A percentile compares a stretch with the other conserved stretches of the same genome.
Conservation (phyloP, 2,113 vertebrate species). For the Dolichotis patagonum region DNA sequence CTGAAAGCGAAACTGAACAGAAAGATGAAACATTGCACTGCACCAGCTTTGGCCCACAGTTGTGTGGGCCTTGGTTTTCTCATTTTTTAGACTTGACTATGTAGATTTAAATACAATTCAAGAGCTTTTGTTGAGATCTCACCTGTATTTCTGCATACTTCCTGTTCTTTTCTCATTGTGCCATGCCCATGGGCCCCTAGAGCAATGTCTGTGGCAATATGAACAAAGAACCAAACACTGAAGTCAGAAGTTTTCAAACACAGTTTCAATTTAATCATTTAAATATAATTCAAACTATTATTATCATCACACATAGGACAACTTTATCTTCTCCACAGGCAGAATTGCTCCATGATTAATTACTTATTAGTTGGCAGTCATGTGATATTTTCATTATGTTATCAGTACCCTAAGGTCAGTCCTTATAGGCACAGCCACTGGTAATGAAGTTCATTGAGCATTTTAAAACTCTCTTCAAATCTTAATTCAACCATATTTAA, state of each 20-base stretch:
- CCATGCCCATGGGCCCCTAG: background rate
- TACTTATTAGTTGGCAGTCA: background rate
- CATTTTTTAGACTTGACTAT: background rate
- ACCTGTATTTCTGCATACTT: background rate
- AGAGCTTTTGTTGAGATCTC: background rate
- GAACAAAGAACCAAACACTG: background rate
- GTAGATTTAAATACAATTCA: background rate
- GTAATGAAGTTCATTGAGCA: too few relatives aligned
- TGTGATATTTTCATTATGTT: background rate
- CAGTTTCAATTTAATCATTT: constrained; percentile 6
- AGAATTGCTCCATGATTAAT: background rate
- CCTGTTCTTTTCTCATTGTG: background rate
- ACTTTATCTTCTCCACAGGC: background rate
- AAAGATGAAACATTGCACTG: background rate
- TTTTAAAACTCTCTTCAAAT: background rate
- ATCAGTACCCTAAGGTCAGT: background rate
- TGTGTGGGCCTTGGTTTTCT: background rate
- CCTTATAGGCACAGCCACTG: background rate
- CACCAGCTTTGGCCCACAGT: fast-evolving
- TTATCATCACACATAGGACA: background rate
- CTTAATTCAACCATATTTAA: background rate
- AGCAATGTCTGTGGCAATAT: background rate
- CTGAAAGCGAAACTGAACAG: background rate
- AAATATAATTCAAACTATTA: constrained; percentile 9
- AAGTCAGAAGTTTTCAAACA: background rate